These are phyloP conservation scores for Ceratosolen fusciceps DNA, from an alignment of 1,140 invertebrate genomes.

Conservation along the genomic window DNA sequence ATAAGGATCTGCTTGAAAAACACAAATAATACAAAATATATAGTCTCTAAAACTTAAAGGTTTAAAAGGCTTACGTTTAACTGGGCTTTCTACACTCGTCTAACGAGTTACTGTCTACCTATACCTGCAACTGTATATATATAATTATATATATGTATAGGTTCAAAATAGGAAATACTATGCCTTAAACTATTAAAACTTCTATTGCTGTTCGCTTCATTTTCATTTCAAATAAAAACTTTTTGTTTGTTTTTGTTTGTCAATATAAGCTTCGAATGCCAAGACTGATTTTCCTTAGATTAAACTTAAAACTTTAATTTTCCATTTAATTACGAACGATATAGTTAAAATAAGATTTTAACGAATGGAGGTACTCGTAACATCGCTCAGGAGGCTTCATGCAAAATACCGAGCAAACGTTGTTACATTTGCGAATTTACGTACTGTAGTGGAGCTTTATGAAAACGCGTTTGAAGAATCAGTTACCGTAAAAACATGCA, in stretches of 20 bases:
- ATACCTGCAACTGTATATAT: slow-evolving; percentile 17
- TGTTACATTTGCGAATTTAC: slow-evolving; percentile 21
- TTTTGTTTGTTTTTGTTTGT: slow-evolving; percentile 5
- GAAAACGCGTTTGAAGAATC: slow-evolving; percentile 5
- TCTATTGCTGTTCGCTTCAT: slow-evolving; percentile 24
- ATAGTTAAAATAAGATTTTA: background rate
- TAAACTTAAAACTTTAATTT: background rate
- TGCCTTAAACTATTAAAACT: slow-evolving; percentile 14
- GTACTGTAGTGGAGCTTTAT: no score
- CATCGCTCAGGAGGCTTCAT: background rate
- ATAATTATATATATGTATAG: no score
- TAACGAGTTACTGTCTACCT: slow-evolving; percentile 30
- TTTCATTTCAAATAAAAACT: background rate
- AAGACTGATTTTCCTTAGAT: background rate
- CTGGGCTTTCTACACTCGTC: slow-evolving; percentile 12
- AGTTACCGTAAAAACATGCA: slow-evolving; percentile 12
- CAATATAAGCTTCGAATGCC: slow-evolving; percentile 6
- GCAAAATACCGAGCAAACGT: slow-evolving; percentile 3
- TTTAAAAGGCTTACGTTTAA: slow-evolving; percentile 31
- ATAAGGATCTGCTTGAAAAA: background rate
- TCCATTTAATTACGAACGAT: no score
- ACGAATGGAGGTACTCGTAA: background rate
- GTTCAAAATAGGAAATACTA: slow-evolving; percentile 37
- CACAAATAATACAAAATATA: slow-evolving; percentile 36
- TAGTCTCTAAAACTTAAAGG: slow-evolving; percentile 31